Base-by-base conservation (phyloP, 2,797 vertebrate species). In the Channa striata region DNA sequence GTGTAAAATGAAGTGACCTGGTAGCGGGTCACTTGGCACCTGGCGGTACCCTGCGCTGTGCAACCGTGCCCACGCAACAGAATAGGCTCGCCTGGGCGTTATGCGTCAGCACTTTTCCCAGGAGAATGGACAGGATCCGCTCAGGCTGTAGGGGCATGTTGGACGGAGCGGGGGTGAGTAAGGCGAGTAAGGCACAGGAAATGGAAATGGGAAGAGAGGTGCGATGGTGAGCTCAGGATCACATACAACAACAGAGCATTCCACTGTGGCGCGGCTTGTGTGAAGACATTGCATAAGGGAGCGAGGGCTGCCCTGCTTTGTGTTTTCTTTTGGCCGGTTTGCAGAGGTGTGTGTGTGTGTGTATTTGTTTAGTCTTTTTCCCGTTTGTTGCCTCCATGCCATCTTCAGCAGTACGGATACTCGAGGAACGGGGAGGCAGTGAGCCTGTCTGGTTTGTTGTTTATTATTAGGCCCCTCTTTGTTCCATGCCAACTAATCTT, bases 31-130 rank as follows among this genome's bases (percentile, higher is more conserved):
- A 60, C 66, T 81, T 81, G 80, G 88, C 83, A 79, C 43, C 50
- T 37, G 54, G 63, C 36, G 69, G 44, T 14, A 13, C 65, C 71
- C 81, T 63, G 19, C 49, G 74, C 78, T 59, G 59, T 21, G 56
- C 56, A 66, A 40, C 40, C 54, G 59, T 40, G 67, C 81, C 84
- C 58, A 87, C 74, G 58, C 78, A 49, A 59, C 64, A 57, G 56
- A 47, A 81, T 50, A 56, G 80, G 78, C 68, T 81, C 33, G 74
- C 68, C 76, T 83, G 78, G 78, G 58, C 72, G 78, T 74, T 70
- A 75, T 89, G 89, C 90, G 85, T 92, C 92, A 91, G 91, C 91
- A 88, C 72, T 86, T 87, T 81, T 21, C 50, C 39, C 13, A 10
- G 2, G 68, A 84, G 79, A 86, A 88, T 77, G 84, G 68, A 63